Evolutionary conservation across 2,797 vertebrate genomes (phyloP).

Genomic region (Ciconia nigra): DNA sequence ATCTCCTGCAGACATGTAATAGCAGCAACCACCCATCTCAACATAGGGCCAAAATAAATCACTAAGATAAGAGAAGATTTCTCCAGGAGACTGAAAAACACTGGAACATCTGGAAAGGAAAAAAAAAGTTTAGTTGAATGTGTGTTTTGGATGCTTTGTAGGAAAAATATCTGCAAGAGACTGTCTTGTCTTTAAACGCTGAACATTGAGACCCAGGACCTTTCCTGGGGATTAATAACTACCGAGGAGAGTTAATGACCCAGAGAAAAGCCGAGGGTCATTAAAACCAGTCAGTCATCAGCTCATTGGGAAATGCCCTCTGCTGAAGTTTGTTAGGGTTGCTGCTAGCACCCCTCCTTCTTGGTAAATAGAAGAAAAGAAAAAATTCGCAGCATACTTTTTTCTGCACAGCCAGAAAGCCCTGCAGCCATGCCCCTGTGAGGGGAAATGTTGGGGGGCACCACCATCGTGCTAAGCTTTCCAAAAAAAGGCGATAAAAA

Average conservation of each 20-base stretch:
- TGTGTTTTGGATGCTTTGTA: slow-evolving; percentile 22
- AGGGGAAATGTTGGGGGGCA: neutral
- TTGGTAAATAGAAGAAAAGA: neutral
- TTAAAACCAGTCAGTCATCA: slow-evolving; percentile 34
- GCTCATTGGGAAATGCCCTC: neutral
- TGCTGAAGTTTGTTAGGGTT: neutral
- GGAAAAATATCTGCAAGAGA: slow-evolving; percentile 32
- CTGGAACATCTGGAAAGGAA: slow-evolving; percentile 52
- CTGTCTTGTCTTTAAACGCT: slow-evolving; percentile 3
- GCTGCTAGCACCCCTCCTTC: neutral
- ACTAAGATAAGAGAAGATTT: slow-evolving; percentile 53
- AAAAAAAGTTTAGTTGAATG: neutral
- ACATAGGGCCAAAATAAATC: slow-evolving; percentile 44
- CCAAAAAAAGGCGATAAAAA: neutral
- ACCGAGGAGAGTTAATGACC: slow-evolving; percentile 26
- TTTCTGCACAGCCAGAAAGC: neutral
- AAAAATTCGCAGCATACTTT: neutral
- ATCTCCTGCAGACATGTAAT: neutral
- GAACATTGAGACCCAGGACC: neutral
- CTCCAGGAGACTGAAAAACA: neutral
- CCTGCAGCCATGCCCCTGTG: neutral
- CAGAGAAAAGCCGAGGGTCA: neutral
- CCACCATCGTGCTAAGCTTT: neutral
- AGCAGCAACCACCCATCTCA: slow-evolving; percentile 21
- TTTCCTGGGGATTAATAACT: slow-evolving; percentile 47